Conservation (phyloP, 1,140 invertebrate species). For the Mamestra configurata region DNA sequence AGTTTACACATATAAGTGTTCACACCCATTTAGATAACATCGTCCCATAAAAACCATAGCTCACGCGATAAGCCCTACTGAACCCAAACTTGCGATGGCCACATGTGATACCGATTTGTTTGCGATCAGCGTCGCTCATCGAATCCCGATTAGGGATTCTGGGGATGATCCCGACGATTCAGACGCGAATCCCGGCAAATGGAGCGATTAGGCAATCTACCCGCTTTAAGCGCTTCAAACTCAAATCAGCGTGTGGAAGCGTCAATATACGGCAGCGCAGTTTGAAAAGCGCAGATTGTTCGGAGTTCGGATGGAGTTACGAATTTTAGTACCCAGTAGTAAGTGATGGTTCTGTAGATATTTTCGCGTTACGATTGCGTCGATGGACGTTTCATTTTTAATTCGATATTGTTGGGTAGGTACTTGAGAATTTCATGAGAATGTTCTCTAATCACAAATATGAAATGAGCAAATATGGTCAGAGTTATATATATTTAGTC, state of each 20-base stretch:
- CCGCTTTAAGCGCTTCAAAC: constrained; percentile 58
- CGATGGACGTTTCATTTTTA: too few relatives aligned
- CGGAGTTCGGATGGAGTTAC: neutral
- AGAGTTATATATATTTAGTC: too few relatives aligned
- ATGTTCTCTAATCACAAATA: too few relatives aligned
- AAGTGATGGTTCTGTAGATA: neutral
- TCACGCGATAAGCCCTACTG: constrained; percentile 46
- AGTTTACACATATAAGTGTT: neutral
- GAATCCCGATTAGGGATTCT: constrained; percentile 79
- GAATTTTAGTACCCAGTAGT: neutral
- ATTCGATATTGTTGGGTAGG: too few relatives aligned
- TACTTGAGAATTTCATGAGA: too few relatives aligned
- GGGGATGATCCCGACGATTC: constrained; percentile 62
- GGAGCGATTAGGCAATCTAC: constrained; percentile 64
- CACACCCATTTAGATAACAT: constrained; percentile 39
- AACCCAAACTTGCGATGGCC: constrained; percentile 51
- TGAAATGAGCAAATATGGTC: too few relatives aligned
- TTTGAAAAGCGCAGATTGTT: constrained; percentile 2
- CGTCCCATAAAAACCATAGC: constrained; percentile 49
- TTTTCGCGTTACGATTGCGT: too few relatives aligned
- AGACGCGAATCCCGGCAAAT: constrained; percentile 61
- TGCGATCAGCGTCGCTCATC: constrained; percentile 68
- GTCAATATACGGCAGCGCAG: neutral
- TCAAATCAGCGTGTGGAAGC: constrained; percentile 48
- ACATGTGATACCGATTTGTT: constrained; percentile 73